phyloP scores from a whole-genome alignment of 2,888 invertebrate genomes.

The Aromia moschata region DNA sequence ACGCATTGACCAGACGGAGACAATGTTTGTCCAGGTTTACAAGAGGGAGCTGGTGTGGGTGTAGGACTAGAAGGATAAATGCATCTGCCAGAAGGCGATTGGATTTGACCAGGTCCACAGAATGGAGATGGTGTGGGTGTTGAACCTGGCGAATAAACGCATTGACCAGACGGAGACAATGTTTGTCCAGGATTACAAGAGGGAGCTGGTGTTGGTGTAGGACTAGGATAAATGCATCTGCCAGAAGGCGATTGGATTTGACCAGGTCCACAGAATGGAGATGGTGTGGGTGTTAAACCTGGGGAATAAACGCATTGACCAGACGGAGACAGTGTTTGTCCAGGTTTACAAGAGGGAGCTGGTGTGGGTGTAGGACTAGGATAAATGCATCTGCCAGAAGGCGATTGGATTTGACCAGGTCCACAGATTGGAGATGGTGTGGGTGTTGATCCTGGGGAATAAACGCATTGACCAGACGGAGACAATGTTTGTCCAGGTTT shows the following conservation, averaged over 20 bases:
- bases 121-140: slow-evolving; percentile 23
- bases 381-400: slow-evolving; percentile 38
- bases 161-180: slow-evolving; percentile 12
- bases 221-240: slow-evolving; percentile 50
- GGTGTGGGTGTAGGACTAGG: slow-evolving; percentile 20
- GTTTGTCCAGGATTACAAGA: slow-evolving; percentile 61
- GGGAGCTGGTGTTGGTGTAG: slow-evolving; percentile 54
- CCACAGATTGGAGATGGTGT: slow-evolving; percentile 27
- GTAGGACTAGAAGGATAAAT: slow-evolving; percentile 7
- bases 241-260: slow-evolving; percentile 28
- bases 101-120: slow-evolving; percentile 24
- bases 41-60: slow-evolving; percentile 11
- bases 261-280: slow-evolving; percentile 33
- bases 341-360: slow-evolving; percentile 6
- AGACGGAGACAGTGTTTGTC: slow-evolving; percentile 7
- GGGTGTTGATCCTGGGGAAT: slow-evolving; percentile 14
- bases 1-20: slow-evolving; percentile 38
- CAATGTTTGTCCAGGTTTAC: slow-evolving; percentile 34
- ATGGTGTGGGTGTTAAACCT: neutral
- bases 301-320: neutral
- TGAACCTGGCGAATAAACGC: slow-evolving; percentile 4
- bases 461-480: slow-evolving; percentile 30
- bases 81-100: slow-evolving; percentile 21
- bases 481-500: slow-evolving; percentile 31
- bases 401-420: slow-evolving; percentile 28